Evolutionary conservation across 2,797 vertebrate genomes (phyloP).

Genomic region (Molossus molossus): DNA sequence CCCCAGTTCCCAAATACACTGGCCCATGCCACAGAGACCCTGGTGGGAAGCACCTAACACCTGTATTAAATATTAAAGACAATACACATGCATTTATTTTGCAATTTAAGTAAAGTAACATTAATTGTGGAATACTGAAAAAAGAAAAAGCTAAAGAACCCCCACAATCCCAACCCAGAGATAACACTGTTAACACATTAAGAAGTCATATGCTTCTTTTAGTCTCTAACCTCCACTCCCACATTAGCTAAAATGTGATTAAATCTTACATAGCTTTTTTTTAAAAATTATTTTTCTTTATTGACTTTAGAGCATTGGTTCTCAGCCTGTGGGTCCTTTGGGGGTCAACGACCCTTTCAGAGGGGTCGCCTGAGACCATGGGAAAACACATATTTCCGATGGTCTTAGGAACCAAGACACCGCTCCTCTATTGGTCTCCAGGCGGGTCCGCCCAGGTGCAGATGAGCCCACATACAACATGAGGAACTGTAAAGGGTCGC

Average conservation of each 20-base stretch:
- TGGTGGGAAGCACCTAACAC: neutral
- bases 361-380: too few species aligned
- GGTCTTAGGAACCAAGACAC: too few species aligned
- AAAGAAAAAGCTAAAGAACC: neutral
- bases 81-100: neutral
- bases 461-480: too few species aligned
- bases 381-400: too few species aligned
- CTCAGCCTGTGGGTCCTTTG: too few species aligned
- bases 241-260: neutral
- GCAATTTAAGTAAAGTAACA: neutral
- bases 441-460: too few species aligned
- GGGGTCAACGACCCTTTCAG: too few species aligned
- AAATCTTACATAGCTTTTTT: neutral
- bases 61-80: neutral
- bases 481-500: too few species aligned
- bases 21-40: neutral
- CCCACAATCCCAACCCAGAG: neutral
- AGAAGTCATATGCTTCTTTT: neutral
- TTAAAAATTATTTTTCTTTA: too few species aligned
- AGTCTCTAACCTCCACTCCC: neutral
- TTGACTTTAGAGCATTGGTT: too few species aligned
- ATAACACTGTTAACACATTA: neutral
- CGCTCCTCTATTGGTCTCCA: too few species aligned
- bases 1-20: too few species aligned
- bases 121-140: conserved; percentile 14